Conservation (phyloP, 23 tunicate species). For the Trididemnum clinides region DNA sequence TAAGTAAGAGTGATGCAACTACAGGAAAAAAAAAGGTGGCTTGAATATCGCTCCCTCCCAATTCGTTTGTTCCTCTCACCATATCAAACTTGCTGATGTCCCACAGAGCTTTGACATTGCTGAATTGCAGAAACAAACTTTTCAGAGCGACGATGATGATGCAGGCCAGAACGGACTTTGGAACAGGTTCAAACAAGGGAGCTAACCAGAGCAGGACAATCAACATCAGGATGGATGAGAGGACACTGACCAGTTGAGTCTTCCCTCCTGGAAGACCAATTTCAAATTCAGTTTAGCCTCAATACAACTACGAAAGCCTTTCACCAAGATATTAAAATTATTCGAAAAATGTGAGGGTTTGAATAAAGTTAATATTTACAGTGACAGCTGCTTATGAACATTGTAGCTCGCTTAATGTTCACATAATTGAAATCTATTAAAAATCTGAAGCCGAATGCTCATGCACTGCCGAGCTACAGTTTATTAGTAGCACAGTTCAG, state of each 20-base stretch:
- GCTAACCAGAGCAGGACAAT: constrained; percentile 86
- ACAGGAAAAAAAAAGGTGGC: neutral
- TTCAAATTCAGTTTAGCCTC: too few species aligned
- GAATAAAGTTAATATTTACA: too few species aligned
- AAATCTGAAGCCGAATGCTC: too few species aligned
- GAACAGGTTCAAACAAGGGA: constrained; percentile 88
- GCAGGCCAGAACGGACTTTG: constrained; percentile 89
- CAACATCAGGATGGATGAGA: constrained; percentile 86
- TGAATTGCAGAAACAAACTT: constrained; percentile 75
- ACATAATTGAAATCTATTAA: too few species aligned
- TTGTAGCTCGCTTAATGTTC: too few species aligned
- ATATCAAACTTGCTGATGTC: constrained; percentile 81
- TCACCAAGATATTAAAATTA: too few species aligned
- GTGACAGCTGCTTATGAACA: too few species aligned
- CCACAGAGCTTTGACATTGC: constrained; percentile 62
- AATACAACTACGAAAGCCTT: too few species aligned
- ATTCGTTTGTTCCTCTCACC: too few species aligned
- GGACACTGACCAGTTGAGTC: constrained; percentile 85
- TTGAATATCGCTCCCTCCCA: neutral
- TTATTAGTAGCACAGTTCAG: too few species aligned
- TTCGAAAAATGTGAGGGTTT: too few species aligned
- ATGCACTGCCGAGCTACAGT: too few species aligned
- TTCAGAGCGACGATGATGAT: constrained; percentile 92
- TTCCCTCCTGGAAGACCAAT: constrained; percentile 67
- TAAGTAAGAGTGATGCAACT: neutral